phyloP scores from a whole-genome alignment of 2,797 vertebrate species.

The Xenops minutus region DNA sequence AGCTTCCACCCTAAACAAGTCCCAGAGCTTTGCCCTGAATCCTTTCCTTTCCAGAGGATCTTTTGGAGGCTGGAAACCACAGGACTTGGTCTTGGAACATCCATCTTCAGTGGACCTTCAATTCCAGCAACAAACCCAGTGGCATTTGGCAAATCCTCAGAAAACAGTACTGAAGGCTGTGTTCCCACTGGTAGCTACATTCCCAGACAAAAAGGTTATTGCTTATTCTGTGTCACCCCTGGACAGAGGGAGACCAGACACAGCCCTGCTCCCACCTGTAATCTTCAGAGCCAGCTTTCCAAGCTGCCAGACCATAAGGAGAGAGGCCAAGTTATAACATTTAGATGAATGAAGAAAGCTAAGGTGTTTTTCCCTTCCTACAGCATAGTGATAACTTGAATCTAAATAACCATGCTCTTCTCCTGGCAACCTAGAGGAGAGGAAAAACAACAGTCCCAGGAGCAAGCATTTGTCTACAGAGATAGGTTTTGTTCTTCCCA shows the following conservation, averaged over 20 bases:
- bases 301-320: background rate
- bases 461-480: background rate
- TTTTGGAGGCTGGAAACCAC: background rate
- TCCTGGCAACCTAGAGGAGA: background rate
- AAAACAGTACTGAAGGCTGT: background rate
- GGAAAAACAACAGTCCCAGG: background rate
- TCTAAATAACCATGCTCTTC: background rate
- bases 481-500: rapidly evolving
- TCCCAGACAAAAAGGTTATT: background rate
- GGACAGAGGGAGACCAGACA: background rate
- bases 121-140: background rate
- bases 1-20: background rate
- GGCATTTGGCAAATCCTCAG: background rate
- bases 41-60: background rate
- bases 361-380: background rate
- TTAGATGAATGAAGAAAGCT: background rate
- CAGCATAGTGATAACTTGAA: background rate
- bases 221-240: background rate
- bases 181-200: background rate
- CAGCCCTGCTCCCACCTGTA: background rate
- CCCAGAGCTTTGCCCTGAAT: background rate
- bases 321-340: background rate
- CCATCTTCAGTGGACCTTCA: background rate
- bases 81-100: background rate
- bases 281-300: background rate